These are phyloP conservation scores for Lordiphosa collinella DNA, from an alignment of 1,140 invertebrate genomes.

Conservation along the genomic window DNA sequence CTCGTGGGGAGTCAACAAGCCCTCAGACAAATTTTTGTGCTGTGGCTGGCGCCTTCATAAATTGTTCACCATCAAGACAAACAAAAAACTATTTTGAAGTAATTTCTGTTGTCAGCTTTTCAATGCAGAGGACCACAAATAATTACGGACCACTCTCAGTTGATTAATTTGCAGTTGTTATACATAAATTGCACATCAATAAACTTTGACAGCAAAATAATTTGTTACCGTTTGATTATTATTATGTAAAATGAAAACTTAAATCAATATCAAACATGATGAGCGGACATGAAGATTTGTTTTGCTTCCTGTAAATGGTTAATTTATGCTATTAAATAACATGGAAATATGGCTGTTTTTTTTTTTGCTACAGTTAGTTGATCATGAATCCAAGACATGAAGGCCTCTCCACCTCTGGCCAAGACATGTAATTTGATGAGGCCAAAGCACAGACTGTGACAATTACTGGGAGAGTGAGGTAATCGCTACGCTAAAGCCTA, in stretches of 20 bases:
- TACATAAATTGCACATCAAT: slow-evolving; percentile 70
- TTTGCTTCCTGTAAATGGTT: slow-evolving; percentile 41
- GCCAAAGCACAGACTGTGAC: slow-evolving; percentile 17
- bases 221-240: slow-evolving; percentile 43
- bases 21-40: slow-evolving; percentile 12
- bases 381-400: slow-evolving; percentile 26
- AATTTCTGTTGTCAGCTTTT: neutral
- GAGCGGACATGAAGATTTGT: slow-evolving; percentile 33
- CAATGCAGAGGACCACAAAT: neutral
- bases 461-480: slow-evolving; percentile 17
- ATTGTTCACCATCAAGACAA: slow-evolving; percentile 10
- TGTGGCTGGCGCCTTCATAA: slow-evolving; percentile 18
- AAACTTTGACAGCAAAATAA: slow-evolving; percentile 58
- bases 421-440: slow-evolving; percentile 20
- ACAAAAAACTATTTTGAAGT: neutral
- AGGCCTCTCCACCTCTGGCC: slow-evolving; percentile 12
- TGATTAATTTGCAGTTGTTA: slow-evolving; percentile 36
- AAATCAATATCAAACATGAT: slow-evolving; percentile 57
- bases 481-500: neutral
- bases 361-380: slow-evolving; percentile 37
- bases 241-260: slow-evolving; percentile 35
- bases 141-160: slow-evolving; percentile 1
- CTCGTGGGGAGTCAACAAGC: slow-evolving; percentile 12
- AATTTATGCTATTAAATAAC: slow-evolving; percentile 36
- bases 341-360: slow-evolving; percentile 40